phyloP scores from a whole-genome alignment of 1,140 invertebrate genomes.

The Orius insidiosus region DNA sequence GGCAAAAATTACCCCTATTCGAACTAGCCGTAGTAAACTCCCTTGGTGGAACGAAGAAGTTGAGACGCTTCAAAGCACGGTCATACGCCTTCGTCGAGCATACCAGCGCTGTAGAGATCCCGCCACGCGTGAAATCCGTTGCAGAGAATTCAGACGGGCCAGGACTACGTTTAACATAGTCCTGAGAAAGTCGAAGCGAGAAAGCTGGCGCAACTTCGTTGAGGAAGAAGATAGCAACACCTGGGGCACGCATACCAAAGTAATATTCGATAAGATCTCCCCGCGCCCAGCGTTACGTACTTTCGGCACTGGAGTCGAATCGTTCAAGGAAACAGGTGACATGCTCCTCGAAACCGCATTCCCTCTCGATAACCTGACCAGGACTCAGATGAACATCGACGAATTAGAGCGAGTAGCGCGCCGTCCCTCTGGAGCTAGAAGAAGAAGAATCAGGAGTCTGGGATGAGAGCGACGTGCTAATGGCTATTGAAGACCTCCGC shows the following conservation, averaged over 20 bases:
- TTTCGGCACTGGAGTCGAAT: neutral
- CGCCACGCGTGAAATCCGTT: neutral
- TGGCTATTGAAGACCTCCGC: neutral
- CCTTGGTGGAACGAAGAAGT: conserved; percentile 2
- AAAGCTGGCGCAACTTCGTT: neutral
- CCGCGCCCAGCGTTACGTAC: neutral
- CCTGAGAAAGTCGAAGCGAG: neutral
- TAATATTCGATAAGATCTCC: neutral
- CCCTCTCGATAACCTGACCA: neutral
- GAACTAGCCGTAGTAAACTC: neutral
- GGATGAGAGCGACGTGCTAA: neutral
- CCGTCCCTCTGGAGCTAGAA: too few species aligned
- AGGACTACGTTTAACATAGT: neutral
- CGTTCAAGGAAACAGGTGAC: neutral
- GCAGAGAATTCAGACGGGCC: neutral
- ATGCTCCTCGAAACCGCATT: conserved; percentile 1
- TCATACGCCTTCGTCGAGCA: neutral
- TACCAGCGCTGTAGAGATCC: neutral
- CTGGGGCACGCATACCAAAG: neutral
- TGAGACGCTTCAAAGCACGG: neutral
- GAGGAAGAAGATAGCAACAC: neutral
- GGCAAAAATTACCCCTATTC: neutral
- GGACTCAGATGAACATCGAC: neutral
- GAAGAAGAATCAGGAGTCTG: too few species aligned
- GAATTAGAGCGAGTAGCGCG: neutral